These are phyloP conservation scores for Todiramphus saurophagus DNA, from an alignment of 2,113 vertebrate genomes.

Conservation along the genomic window DNA sequence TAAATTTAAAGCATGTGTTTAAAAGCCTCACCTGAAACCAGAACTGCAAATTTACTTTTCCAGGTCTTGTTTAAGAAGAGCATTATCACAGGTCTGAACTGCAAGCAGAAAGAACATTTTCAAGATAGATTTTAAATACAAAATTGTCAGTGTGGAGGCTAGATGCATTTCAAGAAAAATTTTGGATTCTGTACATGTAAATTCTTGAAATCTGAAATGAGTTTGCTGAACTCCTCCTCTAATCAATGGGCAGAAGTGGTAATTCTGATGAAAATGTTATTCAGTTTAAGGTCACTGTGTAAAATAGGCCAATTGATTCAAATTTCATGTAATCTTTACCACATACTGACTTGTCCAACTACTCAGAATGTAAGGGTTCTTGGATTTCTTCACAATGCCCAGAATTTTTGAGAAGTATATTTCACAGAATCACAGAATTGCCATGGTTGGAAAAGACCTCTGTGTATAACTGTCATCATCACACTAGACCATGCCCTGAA, in stretches of 20 bases:
- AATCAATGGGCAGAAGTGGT: background rate
- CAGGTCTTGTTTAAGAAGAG: background rate
- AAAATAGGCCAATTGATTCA: background rate
- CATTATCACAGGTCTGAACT: background rate
- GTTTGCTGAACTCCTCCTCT: background rate
- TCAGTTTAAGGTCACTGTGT: background rate
- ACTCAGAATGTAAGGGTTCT: background rate
- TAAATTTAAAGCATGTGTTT: background rate
- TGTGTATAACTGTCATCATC: too few relatives aligned
- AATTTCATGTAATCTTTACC: background rate
- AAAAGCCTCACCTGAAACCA: background rate
- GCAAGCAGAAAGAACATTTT: background rate
- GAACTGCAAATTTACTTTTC: background rate
- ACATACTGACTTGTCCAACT: background rate
- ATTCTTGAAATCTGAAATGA: background rate
- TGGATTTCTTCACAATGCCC: background rate
- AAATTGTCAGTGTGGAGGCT: background rate
- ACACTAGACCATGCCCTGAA: too few relatives aligned
- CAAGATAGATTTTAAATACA: background rate
- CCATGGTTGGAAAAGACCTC: too few relatives aligned
- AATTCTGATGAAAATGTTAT: background rate
- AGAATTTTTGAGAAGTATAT: background rate
- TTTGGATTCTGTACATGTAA: background rate
- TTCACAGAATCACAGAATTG: background rate
- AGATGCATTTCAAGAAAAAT: background rate